Base-by-base conservation (phyloP, 2,113 vertebrate species). In the Saimiri boliviensis region DNA sequence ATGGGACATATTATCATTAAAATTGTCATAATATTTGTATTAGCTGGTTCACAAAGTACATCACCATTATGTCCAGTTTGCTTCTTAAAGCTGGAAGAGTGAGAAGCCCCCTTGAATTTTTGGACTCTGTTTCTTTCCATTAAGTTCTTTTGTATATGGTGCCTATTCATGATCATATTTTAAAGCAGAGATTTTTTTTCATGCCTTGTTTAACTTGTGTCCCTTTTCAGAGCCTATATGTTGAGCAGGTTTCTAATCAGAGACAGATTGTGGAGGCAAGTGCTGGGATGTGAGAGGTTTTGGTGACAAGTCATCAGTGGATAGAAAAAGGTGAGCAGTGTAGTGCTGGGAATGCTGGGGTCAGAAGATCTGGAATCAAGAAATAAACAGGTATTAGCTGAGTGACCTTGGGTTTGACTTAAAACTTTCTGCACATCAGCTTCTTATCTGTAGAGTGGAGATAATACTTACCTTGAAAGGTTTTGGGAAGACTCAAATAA, bases 51-150 rank as follows among this genome's bases (percentile, higher is more conserved):
- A 92, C 74, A 79, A 60, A 91, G 56, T 19, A 80, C 89, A 63
- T 84, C 40, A 86, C 35, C 4, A 63, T 95, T 47, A 58, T 60
- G 16, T 66, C 35, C 71, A 92, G 35, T 86, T 80, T 95, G 17
- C 10, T 95, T 91, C n/a, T 45, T 71, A 63, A 93, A 79, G n/a
- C 52, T 92, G 30, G 35, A 68, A 74, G 84, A 91, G 47, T 40
- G 21, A 96, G 77, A 49, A 96, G 6, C 49, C 54, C 40, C 10
- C 71, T n/a, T 10, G 45, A 90, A 88, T 60, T 92, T 42, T 81
- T 97, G 52, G 52, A 77, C 8, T 77, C 35, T 60, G 21, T 89
- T 88, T 86, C 81, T 85, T 96, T 92, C 63, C 45, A 66, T 74
- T 81, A 91, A 68, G 25, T 89, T 88, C 25, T 91, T 86, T 80